Base-by-base conservation (phyloP, 1,140 invertebrate species). In the Apocrypta bakeri region DNA sequence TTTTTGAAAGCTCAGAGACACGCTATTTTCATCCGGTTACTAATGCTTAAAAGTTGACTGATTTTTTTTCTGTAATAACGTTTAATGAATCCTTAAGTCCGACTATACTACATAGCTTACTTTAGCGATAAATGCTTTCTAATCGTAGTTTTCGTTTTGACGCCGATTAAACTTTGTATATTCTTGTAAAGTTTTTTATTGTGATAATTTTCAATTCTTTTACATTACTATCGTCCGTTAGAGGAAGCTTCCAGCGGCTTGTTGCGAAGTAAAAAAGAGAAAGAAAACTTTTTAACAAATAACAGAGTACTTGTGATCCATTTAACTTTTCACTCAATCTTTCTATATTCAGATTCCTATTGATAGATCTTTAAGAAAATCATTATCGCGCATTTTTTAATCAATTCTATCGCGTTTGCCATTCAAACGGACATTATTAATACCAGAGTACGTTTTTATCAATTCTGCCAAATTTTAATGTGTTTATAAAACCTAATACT, bases 301-400 rank as follows among this genome's bases (percentile, higher is more conserved):
- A 25, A 79, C 31, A 76, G 33, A 76, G 2, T 69, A 76, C 40
- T 75, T 25, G 27, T 82, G 63, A 82, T 82, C 42, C 73, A 82
- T 37, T 82, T 61, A 69, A 77, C 81, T 77, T 77, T 72, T 76
- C 79, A 82, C 72, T 75, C 80, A 64, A 82, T 69, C 40, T 68
- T 82, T 76, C 73, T 76, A 76, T 82, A 82, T 81, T 75, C 40
- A 73, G n/a, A 81, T 74, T 74, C 42, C 79, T 81, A 64, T 64
- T 64, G 40, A 64, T 73, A 81, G 40, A 64, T 73, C 56, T 74
- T 40, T 75, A 81, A 74, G 33, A 74, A 64, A 74, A 33, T 68
- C 72, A 81, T 68, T 75, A 66, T 66, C 72, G 56, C 29, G 72
- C 61, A 74, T 56, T 37, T 80, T 80, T 73, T 40, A 42, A 37